These are phyloP conservation scores for Choristoneura rosaceana DNA, from an alignment of 2,888 invertebrate genomes.

Conservation along the genomic window DNA sequence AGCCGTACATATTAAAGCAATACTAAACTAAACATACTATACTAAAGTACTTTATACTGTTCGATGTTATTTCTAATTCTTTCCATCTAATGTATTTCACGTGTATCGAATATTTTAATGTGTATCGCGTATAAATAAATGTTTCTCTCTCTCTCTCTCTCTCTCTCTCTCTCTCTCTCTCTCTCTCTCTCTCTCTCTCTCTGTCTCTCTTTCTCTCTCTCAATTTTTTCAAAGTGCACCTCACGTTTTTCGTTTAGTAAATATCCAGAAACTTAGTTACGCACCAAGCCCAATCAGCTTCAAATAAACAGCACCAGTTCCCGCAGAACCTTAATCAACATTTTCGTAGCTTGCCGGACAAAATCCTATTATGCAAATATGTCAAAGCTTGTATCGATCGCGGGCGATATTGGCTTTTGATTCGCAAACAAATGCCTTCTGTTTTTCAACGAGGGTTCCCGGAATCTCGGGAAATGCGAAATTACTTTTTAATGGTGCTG, in stretches of 20 bases:
- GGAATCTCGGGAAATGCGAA: conserved; percentile 7
- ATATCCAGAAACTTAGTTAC: conserved; percentile 6
- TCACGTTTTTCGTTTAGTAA: neutral
- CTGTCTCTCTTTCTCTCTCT: too few species aligned
- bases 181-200: too few species aligned
- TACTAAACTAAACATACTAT: too few species aligned
- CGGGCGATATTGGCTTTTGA: conserved; percentile 78
- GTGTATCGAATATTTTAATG: too few species aligned
- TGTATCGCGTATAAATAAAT: too few species aligned
- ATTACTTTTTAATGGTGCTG: conserved; percentile 25
- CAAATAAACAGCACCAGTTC: conserved; percentile 24
- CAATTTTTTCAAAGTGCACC: too few species aligned
- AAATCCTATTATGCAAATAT: conserved; percentile 83
- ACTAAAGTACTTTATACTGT: too few species aligned
- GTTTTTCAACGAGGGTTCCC: conserved; percentile 67
- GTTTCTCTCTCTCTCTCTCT: too few species aligned
- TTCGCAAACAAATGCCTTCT: conserved; percentile 80
- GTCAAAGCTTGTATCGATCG: conserved; percentile 79
- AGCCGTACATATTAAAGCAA: too few species aligned
- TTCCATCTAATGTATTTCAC: too few species aligned
- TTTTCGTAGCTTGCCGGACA: conserved; percentile 50
- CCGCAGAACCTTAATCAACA: conserved; percentile 37
- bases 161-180: too few species aligned
- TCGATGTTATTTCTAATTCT: too few species aligned
- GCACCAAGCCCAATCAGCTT: conserved; percentile 21